phyloP scores from a whole-genome alignment of 1,140 invertebrate genomes.

The Gryllus bimaculatus region DNA sequence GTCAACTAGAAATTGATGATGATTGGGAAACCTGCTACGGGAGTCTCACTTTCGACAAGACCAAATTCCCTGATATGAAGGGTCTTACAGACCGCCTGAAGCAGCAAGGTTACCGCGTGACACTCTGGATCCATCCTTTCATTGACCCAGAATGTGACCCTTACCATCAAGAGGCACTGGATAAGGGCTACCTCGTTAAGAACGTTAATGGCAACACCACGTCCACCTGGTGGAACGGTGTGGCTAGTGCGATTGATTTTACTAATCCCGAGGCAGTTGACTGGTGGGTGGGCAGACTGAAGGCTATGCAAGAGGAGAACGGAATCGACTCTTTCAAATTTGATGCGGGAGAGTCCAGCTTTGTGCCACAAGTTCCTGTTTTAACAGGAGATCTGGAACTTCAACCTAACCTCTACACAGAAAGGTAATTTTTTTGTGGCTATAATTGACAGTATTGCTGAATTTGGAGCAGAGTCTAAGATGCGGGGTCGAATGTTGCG shows the following conservation, averaged over 20 bases:
- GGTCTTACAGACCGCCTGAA: conserved; percentile 47
- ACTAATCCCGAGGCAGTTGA: conserved; percentile 58
- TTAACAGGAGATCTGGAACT: not conserved
- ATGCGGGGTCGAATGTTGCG: too few species aligned
- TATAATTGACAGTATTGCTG: too few species aligned
- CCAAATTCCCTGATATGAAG: conserved; percentile 65
- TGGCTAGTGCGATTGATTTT: conserved; percentile 58
- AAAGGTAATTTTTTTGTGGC: conserved; percentile 18
- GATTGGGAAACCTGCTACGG: conserved; percentile 86
- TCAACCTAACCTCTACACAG: not conserved
- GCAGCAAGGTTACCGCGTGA: conserved; percentile 55
- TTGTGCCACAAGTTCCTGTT: conserved; percentile 30
- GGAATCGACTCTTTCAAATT: conserved; percentile 86
- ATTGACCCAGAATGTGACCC: conserved; percentile 62
- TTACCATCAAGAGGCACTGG: conserved; percentile 38
- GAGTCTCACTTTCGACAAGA: conserved; percentile 23
- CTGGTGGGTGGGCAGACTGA: conserved; percentile 63
- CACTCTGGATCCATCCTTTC: conserved; percentile 85
- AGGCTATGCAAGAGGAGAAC: conserved; percentile 44
- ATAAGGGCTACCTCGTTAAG: conserved; percentile 47
- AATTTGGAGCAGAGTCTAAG: too few species aligned
- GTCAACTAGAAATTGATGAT: conserved; percentile 86
- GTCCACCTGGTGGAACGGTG: conserved; percentile 78
- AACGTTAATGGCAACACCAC: conserved; percentile 42
- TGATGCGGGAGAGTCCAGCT: conserved; percentile 62